Conservation (phyloP, 1,140 invertebrate species). For the Ostrea edulis region DNA sequence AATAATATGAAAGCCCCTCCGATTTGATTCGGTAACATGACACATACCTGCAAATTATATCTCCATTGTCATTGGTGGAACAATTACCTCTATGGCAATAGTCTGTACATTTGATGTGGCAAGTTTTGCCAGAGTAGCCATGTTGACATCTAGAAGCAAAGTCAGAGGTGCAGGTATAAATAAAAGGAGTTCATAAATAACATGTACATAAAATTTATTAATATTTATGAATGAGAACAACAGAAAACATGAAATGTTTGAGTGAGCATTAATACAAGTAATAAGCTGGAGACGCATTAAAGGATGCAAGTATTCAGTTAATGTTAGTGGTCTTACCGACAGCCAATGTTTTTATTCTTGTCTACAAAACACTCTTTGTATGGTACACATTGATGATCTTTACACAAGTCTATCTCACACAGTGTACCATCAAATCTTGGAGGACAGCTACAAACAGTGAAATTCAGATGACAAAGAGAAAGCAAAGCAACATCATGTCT, state of each 20-base stretch:
- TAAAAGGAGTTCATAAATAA: too few relatives aligned
- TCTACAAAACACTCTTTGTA: conserved; percentile 13
- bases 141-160: conserved; percentile 41
- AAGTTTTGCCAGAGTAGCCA: conserved; percentile 33
- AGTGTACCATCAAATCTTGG: neutral
- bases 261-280: neutral
- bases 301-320: conserved; percentile 42
- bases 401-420: conserved; percentile 35
- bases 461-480: neutral
- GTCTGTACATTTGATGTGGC: conserved; percentile 48
- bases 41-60: neutral
- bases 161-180: neutral
- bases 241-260: conserved; percentile 23
- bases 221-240: too few relatives aligned
- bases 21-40: neutral
- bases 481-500: neutral
- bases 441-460: conserved; percentile 40
- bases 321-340: conserved; percentile 20
- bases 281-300: conserved; percentile 46
- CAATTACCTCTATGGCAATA: conserved; percentile 66
- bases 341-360: neutral
- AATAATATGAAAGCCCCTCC: too few relatives aligned
- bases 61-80: conserved; percentile 36
- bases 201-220: too few relatives aligned
- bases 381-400: neutral